phyloP scores from a whole-genome alignment of 2,797 vertebrate species.

The Xenops minutus region DNA sequence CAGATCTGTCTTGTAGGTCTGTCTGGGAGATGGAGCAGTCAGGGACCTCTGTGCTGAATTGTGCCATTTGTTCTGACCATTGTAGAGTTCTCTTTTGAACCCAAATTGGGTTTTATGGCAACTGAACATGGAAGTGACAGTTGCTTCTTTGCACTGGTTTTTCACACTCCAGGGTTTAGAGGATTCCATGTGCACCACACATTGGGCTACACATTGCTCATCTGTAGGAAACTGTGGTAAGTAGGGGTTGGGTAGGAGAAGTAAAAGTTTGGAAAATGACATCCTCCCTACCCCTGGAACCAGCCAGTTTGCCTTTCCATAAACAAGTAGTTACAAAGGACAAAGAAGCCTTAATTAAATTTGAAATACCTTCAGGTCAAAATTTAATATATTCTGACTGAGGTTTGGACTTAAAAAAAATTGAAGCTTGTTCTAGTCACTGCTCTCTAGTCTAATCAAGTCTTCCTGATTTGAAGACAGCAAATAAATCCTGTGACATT shows the following conservation, averaged over 20 bases:
- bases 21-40: not conserved
- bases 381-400: not conserved
- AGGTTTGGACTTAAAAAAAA: not conserved
- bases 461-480: not conserved
- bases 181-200: not conserved
- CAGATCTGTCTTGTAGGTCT: not conserved
- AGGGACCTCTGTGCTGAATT: not conserved
- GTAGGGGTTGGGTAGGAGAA: not conserved
- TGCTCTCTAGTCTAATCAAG: not conserved
- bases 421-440: not conserved
- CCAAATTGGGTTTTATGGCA: not conserved
- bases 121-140: not conserved
- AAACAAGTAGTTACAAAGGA: not conserved
- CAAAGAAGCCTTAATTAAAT: not conserved
- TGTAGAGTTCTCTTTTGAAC: not conserved
- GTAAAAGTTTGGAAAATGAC: not conserved
- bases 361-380: not conserved
- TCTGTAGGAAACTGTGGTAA: not conserved
- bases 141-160: not conserved
- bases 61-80: not conserved
- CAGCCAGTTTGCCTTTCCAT: not conserved
- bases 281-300: not conserved
- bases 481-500: not conserved
- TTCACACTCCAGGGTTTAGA: not conserved
- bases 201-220: rapidly evolving